Percentiles rank a stretch among this genome's conserved stretches.
Evolutionary conservation across 2,888 invertebrate genomes (phyloP).

Genomic region (Sinodicranocentrus sp.): DNA sequence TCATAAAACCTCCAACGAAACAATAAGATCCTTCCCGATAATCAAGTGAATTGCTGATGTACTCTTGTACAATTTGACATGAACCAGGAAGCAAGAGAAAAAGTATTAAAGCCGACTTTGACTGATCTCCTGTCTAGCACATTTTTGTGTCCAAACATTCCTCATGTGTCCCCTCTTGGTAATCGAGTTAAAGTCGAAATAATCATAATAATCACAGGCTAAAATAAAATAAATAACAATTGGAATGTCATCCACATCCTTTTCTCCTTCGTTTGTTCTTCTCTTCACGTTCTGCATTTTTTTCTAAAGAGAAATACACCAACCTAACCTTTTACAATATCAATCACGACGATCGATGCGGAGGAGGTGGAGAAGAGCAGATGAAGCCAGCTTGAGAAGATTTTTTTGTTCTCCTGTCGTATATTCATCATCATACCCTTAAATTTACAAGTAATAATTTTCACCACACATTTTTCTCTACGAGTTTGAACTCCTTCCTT

Average conservation of each 20-base stretch:
- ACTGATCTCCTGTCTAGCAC: background rate
- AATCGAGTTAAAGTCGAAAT: constrained; percentile 45
- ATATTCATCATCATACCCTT: constrained; percentile 46
- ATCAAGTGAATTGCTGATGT: no score
- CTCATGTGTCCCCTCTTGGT: background rate
- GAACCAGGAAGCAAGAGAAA: no score
- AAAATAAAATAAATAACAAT: constrained; percentile 46
- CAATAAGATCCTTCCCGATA: no score
- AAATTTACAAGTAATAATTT: constrained; percentile 55
- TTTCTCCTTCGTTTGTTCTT: background rate
- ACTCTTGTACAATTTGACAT: no score
- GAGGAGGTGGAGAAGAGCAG: background rate
- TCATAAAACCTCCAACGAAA: no score
- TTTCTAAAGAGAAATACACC: background rate
- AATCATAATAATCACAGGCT: constrained; percentile 52
- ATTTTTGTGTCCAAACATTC: background rate
- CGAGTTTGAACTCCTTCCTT: constrained; percentile 17
- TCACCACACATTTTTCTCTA: constrained; percentile 35
- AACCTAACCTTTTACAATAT: no score
- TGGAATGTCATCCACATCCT: constrained; percentile 29
- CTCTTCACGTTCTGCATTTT: background rate
- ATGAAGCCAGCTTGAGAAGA: background rate
- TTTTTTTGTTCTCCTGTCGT: background rate
- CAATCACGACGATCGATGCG: no score
- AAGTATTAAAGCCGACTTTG: no score